Percentiles rank a stretch among this genome's conserved stretches.
These are phyloP conservation scores for Drosophila quadrilineata DNA, from an alignment of 1,140 invertebrate genomes.

Conservation along the genomic window DNA sequence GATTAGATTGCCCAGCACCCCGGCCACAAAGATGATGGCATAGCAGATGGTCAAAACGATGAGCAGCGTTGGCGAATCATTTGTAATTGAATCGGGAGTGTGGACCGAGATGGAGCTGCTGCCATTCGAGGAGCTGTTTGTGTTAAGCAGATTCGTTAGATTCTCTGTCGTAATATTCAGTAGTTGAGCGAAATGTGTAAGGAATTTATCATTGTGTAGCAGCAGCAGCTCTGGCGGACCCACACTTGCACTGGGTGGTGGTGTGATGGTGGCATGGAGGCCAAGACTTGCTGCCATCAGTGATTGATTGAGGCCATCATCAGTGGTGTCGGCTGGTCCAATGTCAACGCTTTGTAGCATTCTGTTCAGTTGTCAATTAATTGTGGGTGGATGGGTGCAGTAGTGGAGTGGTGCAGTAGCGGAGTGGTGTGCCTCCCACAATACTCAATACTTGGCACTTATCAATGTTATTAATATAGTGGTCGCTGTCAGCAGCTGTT, in stretches of 20 bases:
- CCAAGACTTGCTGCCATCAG: conserved; percentile 64
- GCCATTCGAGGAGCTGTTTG: conserved; percentile 40
- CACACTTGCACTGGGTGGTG: no score
- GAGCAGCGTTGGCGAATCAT: conserved; percentile 83
- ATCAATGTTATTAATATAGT: conserved; percentile 36
- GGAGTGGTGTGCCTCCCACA: conserved; percentile 2
- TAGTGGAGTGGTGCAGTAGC: no score
- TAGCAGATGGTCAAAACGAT: conserved; percentile 88
- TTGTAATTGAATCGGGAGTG: background rate
- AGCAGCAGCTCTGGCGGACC: conserved; percentile 61
- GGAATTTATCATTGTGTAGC: conserved; percentile 65
- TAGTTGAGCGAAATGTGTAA: conserved; percentile 72
- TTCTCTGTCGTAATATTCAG: conserved; percentile 75
- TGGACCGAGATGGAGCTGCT: conserved; percentile 35
- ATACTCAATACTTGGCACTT: conserved; percentile 3
- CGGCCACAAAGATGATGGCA: conserved; percentile 88
- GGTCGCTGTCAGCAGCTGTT: conserved; percentile 8
- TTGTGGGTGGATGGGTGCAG: no score
- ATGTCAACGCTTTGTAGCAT: conserved; percentile 41
- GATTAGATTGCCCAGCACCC: conserved; percentile 90
- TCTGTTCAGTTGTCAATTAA: conserved; percentile 64
- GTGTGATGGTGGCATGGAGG: no score
- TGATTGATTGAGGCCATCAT: conserved; percentile 73
- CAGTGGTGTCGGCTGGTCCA: conserved; percentile 34
- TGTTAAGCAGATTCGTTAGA: conserved; percentile 63